These are phyloP conservation scores for Eriocheir sinensis DNA, from an alignment of 1,140 invertebrate species.

Conservation along the genomic window DNA sequence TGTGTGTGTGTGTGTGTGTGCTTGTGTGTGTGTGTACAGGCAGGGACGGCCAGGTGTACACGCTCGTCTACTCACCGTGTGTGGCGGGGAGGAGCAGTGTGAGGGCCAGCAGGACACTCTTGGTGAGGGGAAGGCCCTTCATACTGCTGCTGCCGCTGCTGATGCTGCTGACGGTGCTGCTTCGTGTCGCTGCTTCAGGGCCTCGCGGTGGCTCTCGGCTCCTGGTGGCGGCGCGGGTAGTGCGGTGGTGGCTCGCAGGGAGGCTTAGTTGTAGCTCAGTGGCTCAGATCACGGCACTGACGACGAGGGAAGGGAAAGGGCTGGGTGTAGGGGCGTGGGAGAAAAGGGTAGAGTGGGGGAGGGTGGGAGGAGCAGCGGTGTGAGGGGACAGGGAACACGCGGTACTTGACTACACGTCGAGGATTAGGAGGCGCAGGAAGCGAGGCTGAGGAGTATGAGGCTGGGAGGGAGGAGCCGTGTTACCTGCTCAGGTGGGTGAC, in stretches of 20 bases:
- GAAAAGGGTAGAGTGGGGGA: background rate
- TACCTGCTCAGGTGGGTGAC: background rate
- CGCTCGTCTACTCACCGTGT: slow-evolving; percentile 40
- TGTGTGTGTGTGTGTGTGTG: no score
- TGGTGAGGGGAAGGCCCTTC: slow-evolving; percentile 1
- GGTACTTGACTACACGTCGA: background rate
- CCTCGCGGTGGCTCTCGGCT: background rate
- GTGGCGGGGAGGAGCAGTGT: slow-evolving; percentile 56
- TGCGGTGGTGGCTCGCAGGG: background rate
- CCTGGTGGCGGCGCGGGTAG: background rate
- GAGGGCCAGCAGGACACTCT: slow-evolving; percentile 51
- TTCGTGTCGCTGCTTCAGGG: no score
- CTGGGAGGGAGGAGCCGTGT: no score
- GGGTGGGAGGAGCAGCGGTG: no score
- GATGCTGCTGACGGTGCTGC: no score
- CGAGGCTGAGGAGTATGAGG: background rate
- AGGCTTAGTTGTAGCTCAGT: background rate
- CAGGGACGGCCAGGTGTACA: no score
- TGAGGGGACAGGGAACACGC: background rate
- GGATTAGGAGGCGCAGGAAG: background rate
- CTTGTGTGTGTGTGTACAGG: no score
- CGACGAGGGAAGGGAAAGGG: background rate
- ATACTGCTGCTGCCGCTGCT: slow-evolving; percentile 17
- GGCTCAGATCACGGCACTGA: background rate
- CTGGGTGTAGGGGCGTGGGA: background rate